Conservation (phyloP, 2,888 invertebrate genomes). For the Bellardia pandia region DNA sequence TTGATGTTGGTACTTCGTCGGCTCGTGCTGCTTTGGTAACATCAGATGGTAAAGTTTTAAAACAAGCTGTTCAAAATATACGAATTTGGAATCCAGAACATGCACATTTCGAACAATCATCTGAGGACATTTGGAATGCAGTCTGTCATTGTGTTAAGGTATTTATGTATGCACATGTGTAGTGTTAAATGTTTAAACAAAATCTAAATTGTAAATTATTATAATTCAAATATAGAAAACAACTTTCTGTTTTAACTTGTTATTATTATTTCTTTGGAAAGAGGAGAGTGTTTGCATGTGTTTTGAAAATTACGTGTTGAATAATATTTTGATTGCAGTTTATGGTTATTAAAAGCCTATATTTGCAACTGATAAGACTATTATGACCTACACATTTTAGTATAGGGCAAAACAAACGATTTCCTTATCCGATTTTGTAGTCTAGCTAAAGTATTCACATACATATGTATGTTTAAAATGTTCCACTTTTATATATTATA, state of each 20-base stretch:
- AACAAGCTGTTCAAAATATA: constrained; percentile 87
- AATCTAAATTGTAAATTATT: not conserved
- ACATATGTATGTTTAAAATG: constrained; percentile 67
- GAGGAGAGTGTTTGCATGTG: constrained; percentile 1
- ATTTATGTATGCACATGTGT: constrained; percentile 66
- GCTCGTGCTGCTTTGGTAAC: constrained; percentile 93
- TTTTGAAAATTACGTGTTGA: constrained; percentile 10
- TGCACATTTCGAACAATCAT: constrained; percentile 95
- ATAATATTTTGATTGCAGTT: constrained; percentile 11
- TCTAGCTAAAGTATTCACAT: too few species aligned
- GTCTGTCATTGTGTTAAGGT: constrained; percentile 89
- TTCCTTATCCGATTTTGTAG: not conserved
- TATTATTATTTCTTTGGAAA: not conserved
- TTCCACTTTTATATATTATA: too few species aligned
- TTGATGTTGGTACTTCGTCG: constrained; percentile 97
- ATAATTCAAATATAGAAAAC: not conserved
- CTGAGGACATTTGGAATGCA: constrained; percentile 93
- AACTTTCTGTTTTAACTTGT: too few species aligned
- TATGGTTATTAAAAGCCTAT: constrained; percentile 1
- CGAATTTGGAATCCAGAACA: constrained; percentile 91
- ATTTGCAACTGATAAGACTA: constrained; percentile 48
- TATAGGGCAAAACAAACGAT: constrained; percentile 32
- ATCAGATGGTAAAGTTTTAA: constrained; percentile 88
- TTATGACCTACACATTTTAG: constrained; percentile 43
- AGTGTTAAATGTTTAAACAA: not conserved